Percentiles rank a stretch among this genome's conserved stretches.
These are phyloP conservation scores for Zaprionus gabonicus DNA, from an alignment of 1,140 invertebrate species.

Conservation along the genomic window DNA sequence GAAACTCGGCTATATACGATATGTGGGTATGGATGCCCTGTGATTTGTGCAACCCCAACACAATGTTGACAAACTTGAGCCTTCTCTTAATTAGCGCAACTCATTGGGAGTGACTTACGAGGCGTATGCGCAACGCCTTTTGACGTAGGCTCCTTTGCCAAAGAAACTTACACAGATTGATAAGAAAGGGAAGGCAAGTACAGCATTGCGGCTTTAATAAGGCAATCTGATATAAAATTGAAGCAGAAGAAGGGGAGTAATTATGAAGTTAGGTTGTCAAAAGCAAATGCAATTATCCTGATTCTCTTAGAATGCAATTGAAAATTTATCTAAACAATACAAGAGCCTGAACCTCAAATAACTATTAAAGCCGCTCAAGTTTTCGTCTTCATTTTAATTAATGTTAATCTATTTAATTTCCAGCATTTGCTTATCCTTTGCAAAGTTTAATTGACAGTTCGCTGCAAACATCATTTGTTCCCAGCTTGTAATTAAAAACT, in stretches of 20 bases:
- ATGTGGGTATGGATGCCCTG: background rate
- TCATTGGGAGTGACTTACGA: conserved; percentile 3
- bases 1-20: background rate
- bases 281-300: background rate
- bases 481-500: conserved; percentile 11
- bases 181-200: background rate
- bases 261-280: background rate
- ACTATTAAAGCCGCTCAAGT: background rate
- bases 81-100: conserved; percentile 8
- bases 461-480: conserved; percentile 14
- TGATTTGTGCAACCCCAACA: background rate
- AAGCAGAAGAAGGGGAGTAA: background rate
- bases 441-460: conserved; percentile 9
- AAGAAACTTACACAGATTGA: background rate
- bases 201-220: background rate
- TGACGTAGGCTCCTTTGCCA: background rate
- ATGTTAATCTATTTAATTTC: conserved; percentile 8
- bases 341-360: background rate
- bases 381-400: conserved; percentile 10
- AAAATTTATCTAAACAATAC: background rate
- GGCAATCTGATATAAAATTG: background rate
- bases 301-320: background rate
- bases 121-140: conserved; percentile 10
- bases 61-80: conserved; percentile 16
- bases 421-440: background rate